Conservation (phyloP, 2,113 vertebrate genomes). For the Triplophysa rosa region DNA sequence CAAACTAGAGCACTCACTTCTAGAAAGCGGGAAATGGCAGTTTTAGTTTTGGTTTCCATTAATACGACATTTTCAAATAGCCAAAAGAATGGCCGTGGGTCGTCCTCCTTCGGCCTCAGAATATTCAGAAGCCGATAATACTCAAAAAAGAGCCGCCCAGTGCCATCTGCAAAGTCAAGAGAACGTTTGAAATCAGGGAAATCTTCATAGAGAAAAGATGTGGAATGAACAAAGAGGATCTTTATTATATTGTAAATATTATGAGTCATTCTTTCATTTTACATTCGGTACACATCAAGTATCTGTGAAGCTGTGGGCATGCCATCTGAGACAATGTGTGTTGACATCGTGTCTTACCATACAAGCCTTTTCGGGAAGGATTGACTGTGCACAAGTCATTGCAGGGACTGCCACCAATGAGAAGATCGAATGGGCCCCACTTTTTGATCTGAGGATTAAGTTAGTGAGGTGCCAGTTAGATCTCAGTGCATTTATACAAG, state of each 20-base stretch:
- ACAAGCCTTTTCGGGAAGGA: constrained; percentile 86
- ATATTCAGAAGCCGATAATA: constrained; percentile 88
- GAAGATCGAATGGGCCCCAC: constrained; percentile 93
- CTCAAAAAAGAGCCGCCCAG: constrained; percentile 90
- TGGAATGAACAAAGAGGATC: too few species aligned
- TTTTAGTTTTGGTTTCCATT: constrained; percentile 86
- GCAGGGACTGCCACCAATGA: constrained; percentile 93
- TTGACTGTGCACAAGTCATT: constrained; percentile 89
- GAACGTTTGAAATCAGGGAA: not conserved
- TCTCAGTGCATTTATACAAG: not conserved
- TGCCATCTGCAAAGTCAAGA: constrained; percentile 78
- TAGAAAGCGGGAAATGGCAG: constrained; percentile 90
- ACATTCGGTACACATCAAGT: too few species aligned
- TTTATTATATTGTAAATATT: too few species aligned
- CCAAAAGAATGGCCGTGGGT: constrained; percentile 91
- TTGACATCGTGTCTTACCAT: constrained; percentile 72
- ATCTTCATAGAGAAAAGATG: not conserved
- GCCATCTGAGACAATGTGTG: too few species aligned
- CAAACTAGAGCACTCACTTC: constrained; percentile 74
- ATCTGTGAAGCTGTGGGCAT: too few species aligned
- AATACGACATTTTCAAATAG: constrained; percentile 92
- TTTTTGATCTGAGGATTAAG: constrained; percentile 74
- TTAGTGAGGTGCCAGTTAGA: not conserved
- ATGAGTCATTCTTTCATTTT: too few species aligned
- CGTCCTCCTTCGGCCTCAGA: constrained; percentile 78